These are phyloP conservation scores for Celastrina argiolus DNA, from an alignment of 2,888 invertebrate species.

Conservation along the genomic window DNA sequence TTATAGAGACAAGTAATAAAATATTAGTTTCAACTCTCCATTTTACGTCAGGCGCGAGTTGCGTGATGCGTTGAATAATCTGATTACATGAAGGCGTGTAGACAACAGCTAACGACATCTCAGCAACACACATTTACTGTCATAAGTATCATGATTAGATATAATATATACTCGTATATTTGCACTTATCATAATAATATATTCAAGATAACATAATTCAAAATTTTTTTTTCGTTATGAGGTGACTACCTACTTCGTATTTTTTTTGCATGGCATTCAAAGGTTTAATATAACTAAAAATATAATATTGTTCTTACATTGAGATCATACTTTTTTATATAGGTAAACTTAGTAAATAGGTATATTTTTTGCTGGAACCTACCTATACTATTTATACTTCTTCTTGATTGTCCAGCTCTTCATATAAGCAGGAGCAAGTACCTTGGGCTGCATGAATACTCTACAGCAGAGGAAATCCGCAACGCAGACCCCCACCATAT, in stretches of 20 bases:
- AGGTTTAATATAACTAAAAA: neutral
- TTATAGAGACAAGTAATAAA: neutral
- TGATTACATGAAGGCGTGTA: constrained; percentile 22
- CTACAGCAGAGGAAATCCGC: too few species aligned
- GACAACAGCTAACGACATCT: constrained; percentile 22
- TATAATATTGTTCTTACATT: neutral
- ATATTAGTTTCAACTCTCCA: constrained; percentile 8
- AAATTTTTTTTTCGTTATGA: too few species aligned
- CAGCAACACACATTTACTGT: constrained; percentile 9
- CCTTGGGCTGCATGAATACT: too few species aligned
- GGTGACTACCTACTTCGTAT: neutral
- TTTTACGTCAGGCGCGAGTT: constrained; percentile 20
- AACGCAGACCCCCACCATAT: too few species aligned
- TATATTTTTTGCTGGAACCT: too few species aligned
- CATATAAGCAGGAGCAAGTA: too few species aligned
- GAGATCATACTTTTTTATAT: too few species aligned
- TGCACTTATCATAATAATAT: neutral
- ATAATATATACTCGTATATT: too few species aligned
- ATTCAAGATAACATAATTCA: too few species aligned
- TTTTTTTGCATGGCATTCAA: neutral
- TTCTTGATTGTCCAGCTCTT: too few species aligned
- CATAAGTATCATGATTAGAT: neutral
- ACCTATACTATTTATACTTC: too few species aligned
- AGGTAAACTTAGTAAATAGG: too few species aligned
- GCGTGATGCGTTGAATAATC: constrained; percentile 25